Percentiles rank a stretch among this genome's conserved stretches.
phyloP scores from a whole-genome alignment of 2,888 invertebrate species.

The Schrankia costaestrigalis region DNA sequence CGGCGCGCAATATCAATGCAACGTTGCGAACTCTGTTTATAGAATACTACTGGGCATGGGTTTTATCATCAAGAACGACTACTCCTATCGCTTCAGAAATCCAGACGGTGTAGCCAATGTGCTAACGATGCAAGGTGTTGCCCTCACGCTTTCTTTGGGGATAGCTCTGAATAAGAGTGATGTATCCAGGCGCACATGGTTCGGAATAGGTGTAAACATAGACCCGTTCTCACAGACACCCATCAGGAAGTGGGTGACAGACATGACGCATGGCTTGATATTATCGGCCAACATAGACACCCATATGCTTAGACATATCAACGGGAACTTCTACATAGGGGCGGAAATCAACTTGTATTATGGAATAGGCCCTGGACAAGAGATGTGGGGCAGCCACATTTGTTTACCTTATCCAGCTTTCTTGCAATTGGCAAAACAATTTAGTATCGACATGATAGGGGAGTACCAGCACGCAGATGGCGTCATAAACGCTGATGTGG shows the following conservation, averaged over 20 bases:
- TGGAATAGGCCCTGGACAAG: not conserved
- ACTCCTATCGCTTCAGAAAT: not conserved
- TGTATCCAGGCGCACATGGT: not conserved
- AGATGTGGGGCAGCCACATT: not conserved
- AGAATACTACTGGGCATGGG: not conserved
- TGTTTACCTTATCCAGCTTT: not conserved
- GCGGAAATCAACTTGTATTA: not conserved
- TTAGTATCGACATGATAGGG: not conserved
- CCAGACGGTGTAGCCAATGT: not conserved
- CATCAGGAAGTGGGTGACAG: not conserved
- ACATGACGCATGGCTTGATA: not conserved
- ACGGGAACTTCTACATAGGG: not conserved
- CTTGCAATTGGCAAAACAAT: not conserved
- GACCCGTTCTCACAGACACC: not conserved
- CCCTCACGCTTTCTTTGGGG: not conserved
- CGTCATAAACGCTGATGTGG: not conserved
- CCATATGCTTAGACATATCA: not conserved
- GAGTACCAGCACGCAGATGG: not conserved
- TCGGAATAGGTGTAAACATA: not conserved
- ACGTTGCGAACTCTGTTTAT: not conserved
- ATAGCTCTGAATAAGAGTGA: not conserved
- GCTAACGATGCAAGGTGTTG: not conserved
- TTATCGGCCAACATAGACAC: not conserved
- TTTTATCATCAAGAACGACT: not conserved
- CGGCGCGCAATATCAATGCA: not conserved